phyloP scores from a whole-genome alignment of 2,797 vertebrate genomes.

The Pangasius mekongensis region DNA sequence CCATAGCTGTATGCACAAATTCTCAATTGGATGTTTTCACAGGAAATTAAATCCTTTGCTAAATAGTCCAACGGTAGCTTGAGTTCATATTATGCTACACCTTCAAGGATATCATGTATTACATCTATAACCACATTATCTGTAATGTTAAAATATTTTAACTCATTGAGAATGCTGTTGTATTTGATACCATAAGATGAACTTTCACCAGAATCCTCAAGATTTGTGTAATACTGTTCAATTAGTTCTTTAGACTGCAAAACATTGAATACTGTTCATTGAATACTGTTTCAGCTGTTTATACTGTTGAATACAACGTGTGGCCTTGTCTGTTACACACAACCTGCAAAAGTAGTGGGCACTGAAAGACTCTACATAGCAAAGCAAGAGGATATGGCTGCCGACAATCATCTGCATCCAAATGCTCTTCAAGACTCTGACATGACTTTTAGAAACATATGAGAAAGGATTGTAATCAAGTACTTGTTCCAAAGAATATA shows the following conservation, averaged over 20 bases:
- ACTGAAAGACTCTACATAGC: background rate
- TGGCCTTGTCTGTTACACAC: background rate
- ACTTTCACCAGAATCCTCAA: background rate
- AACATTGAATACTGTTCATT: no score
- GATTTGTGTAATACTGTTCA: background rate
- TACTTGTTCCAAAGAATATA: no score
- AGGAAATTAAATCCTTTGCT: no score
- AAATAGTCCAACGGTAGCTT: no score
- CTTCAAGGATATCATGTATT: background rate
- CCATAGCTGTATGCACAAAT: slow-evolving; percentile 20
- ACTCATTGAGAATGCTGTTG: no score
- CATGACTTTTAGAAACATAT: background rate
- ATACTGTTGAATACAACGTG: background rate
- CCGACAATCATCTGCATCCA: background rate
- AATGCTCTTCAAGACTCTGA: background rate
- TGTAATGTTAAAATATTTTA: no score
- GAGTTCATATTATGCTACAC: background rate
- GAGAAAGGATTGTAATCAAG: background rate
- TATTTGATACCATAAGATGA: no score
- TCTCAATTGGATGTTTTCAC: no score
- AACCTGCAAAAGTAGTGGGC: background rate
- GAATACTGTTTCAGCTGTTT: background rate
- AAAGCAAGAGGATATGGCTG: slow-evolving; percentile 39
- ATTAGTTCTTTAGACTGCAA: no score
- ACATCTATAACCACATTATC: background rate